Conservation (phyloP, 2,888 invertebrate species). For the Drosophila tripunctata region DNA sequence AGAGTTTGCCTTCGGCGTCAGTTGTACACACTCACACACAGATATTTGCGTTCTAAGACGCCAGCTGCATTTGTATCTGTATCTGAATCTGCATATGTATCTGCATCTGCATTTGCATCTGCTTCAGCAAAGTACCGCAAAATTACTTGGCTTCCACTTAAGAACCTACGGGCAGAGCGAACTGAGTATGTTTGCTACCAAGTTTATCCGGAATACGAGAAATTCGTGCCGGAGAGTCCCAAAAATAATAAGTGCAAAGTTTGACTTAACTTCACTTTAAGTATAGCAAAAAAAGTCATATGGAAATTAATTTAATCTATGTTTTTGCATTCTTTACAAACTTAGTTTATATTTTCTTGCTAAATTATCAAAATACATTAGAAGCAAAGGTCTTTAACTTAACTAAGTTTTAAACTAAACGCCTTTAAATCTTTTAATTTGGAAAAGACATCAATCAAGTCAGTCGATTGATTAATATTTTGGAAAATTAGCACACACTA, state of each 20-base stretch:
- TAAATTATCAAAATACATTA: too few relatives aligned
- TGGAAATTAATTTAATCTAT: too few relatives aligned
- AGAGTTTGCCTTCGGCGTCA: slow-evolving; percentile 45
- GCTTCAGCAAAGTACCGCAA: slow-evolving; percentile 34
- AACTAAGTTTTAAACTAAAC: too few relatives aligned
- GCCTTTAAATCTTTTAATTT: too few relatives aligned
- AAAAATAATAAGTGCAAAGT: slow-evolving; percentile 28
- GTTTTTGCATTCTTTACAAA: too few relatives aligned
- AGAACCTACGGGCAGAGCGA: neutral
- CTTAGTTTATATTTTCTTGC: too few relatives aligned
- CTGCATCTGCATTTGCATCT: slow-evolving; percentile 18
- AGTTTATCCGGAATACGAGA: slow-evolving; percentile 14
- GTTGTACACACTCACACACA: slow-evolving; percentile 4
- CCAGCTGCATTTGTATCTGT: slow-evolving; percentile 25
- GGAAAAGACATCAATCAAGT: too few relatives aligned
- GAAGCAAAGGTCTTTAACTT: too few relatives aligned
- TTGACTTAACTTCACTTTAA: neutral
- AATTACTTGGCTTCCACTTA: slow-evolving; percentile 43
- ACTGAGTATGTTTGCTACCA: slow-evolving; percentile 20
- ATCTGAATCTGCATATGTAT: slow-evolving; percentile 8
- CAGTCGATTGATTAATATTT: too few relatives aligned
- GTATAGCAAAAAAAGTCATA: neutral
- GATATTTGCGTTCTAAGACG: slow-evolving; percentile 1
- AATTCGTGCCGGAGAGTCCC: slow-evolving; percentile 10
- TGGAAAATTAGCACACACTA: too few relatives aligned